Evolutionary conservation across 2,888 invertebrate genomes (phyloP), one percentile per base, ranked within the genome.

Genomic region (Coenonympha arcania): DNA sequence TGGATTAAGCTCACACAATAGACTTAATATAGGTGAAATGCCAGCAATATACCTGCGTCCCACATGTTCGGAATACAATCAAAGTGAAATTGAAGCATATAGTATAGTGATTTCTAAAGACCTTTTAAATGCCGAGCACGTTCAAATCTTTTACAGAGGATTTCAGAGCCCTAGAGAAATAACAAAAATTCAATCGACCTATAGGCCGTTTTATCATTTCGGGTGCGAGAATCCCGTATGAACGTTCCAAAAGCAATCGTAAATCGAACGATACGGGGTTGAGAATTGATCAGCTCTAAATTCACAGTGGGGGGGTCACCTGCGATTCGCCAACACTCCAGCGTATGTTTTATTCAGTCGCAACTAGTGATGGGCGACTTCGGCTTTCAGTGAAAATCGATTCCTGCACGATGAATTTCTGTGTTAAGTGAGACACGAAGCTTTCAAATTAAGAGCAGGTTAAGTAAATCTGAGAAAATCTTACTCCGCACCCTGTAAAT

Each of bases 311-410:
- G 56, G 56, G 59, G 63, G n/a, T 64, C 57, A 64, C 59, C 58
- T 59, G 60, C 54, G 55, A 55, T 52, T 39, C 52, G 44, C 50
- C 44, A 50, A 48, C 46, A 48, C 48, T 54, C 41, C 45, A 51
- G 45, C 53, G 49, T 43, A 64, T 65, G 59, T 62, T 59, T 64
- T 65, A 65, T 67, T 65, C 63, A 66, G 57, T 41, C 26, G 26
- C 8, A 44, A 22, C 40, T 37, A 45, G 45, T 45, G 45, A 37
- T 45, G 36, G 45, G 45, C 26, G 13, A 45, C n/a, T 18, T 24
- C 19, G 36, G 36, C 34, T 26, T 36, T 34, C 19, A 45, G 33
- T 37, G 45, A 28, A 45, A 45, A 45, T 45, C 45, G 36, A 45
- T 45, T 26, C 22, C 26, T 36, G 18, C n/a, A n/a, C 22, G 28